phyloP scores from a whole-genome alignment of 2,888 invertebrate genomes.

The Dicranocentrus wangi region DNA sequence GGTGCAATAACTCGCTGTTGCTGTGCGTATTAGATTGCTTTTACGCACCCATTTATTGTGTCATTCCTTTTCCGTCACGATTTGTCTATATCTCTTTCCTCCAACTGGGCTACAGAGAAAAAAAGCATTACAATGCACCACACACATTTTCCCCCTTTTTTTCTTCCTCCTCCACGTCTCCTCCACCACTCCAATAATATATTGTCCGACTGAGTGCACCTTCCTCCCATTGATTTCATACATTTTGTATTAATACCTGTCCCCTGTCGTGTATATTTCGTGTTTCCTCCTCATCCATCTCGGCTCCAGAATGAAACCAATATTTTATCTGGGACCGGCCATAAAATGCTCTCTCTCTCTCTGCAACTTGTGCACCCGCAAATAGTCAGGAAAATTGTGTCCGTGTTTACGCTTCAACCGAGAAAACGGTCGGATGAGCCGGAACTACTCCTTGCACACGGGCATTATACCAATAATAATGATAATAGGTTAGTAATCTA shows the following conservation, averaged over 20 bases:
- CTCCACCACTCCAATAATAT: too few species aligned
- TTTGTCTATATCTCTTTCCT: background rate
- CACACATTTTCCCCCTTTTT: background rate
- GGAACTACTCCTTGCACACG: too few species aligned
- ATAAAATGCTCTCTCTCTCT: too few species aligned
- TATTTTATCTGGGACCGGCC: conserved; percentile 14
- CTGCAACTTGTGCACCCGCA: too few species aligned
- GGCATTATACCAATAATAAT: too few species aligned
- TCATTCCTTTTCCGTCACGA: conserved; percentile 24
- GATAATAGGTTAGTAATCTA: conserved; percentile 1
- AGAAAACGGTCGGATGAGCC: too few species aligned
- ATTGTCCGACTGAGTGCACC: background rate
- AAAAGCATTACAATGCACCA: conserved; percentile 3
- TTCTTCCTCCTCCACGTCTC: conserved; percentile 23
- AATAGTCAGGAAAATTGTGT: too few species aligned
- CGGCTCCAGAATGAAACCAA: conserved; percentile 25
- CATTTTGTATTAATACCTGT: conserved; percentile 50
- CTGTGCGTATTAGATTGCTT: too few species aligned
- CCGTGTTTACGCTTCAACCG: too few species aligned
- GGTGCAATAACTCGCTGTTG: too few species aligned
- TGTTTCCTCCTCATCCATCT: conserved; percentile 54
- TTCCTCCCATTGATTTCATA: conserved; percentile 22
- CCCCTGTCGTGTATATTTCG: conserved; percentile 38
- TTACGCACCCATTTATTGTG: background rate
- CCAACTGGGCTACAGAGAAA: background rate